These are phyloP conservation scores for Terrapene triunguis DNA, from an alignment of 2,113 vertebrate species.

Conservation along the genomic window DNA sequence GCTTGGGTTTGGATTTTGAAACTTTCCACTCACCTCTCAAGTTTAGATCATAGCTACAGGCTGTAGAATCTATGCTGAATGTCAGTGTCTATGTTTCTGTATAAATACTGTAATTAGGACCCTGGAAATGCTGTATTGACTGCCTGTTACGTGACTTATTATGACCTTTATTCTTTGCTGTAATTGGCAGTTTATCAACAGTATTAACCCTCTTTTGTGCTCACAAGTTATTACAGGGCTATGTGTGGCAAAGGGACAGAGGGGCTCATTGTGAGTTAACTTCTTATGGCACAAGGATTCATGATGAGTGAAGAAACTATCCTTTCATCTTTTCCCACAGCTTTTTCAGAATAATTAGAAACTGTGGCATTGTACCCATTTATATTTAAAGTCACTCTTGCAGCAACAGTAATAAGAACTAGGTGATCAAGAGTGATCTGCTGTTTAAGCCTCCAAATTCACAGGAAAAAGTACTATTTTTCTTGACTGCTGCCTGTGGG, in stretches of 20 bases:
- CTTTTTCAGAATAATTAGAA: background rate
- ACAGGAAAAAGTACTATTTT: background rate
- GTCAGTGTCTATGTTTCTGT: background rate
- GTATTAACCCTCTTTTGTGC: background rate
- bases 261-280: background rate
- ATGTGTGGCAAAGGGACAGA: background rate
- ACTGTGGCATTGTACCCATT: background rate
- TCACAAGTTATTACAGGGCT: background rate
- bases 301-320: background rate
- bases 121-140: background rate
- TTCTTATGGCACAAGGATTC: background rate
- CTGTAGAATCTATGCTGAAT: background rate
- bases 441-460: background rate
- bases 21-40: background rate
- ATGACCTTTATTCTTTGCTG: background rate
- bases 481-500: background rate
- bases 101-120: background rate
- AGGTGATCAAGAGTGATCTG: background rate
- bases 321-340: background rate
- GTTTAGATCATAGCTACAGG: background rate
- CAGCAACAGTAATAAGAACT: background rate
- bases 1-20: background rate
- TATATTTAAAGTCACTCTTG: background rate
- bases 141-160: background rate
- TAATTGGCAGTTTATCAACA: background rate